These are phyloP conservation scores for Carlito syrichta DNA, from an alignment of 2,113 vertebrate genomes.

Conservation along the genomic window DNA sequence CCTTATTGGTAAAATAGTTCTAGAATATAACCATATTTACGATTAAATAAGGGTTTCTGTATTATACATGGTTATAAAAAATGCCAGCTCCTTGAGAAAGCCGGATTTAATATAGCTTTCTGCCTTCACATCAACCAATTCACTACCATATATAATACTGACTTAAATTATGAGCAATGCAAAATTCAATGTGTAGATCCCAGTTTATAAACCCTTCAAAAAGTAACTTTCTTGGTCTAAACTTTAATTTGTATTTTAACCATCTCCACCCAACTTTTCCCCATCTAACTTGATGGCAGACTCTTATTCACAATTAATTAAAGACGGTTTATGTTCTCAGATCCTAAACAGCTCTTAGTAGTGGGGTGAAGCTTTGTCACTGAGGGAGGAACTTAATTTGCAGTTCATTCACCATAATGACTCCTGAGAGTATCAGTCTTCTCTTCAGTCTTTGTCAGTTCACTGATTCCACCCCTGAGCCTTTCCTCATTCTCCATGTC, in stretches of 20 bases:
- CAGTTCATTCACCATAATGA: rapidly evolving
- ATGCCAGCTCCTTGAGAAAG: background rate
- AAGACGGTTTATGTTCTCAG: background rate
- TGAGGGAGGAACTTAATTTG: background rate
- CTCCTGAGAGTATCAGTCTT: background rate
- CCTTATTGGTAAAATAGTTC: background rate
- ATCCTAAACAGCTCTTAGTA: background rate
- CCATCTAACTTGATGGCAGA: background rate
- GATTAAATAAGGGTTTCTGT: background rate
- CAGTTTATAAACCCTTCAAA: background rate
- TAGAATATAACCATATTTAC: background rate
- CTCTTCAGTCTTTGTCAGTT: background rate
- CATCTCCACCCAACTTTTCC: rapidly evolving
- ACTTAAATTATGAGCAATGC: background rate
- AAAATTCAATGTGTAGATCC: background rate
- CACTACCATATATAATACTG: background rate
- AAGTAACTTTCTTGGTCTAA: background rate
- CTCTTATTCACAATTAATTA: background rate
- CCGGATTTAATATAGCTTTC: background rate
- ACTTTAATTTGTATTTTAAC: background rate
- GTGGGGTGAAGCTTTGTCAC: background rate
- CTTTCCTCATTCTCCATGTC: background rate
- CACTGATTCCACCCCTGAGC: background rate
- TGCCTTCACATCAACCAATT: background rate
- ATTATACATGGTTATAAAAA: background rate